These are phyloP conservation scores for Metalampra italica DNA, from an alignment of 2,888 invertebrate species.

Conservation along the genomic window DNA sequence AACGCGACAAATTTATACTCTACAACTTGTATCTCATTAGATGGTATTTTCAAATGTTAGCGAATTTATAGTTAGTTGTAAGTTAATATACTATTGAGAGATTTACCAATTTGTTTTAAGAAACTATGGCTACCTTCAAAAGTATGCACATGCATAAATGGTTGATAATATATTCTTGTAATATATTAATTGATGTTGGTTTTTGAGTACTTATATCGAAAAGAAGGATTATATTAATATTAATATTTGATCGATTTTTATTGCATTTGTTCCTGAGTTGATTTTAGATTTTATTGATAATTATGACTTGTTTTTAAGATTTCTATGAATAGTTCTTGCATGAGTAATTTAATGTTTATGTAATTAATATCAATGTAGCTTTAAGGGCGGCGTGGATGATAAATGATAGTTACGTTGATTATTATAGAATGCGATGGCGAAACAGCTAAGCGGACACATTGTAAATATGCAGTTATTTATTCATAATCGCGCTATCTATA, in stretches of 20 bases:
- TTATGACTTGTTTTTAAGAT: constrained; percentile 58
- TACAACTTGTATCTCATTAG: constrained; percentile 78
- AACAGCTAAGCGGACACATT: constrained; percentile 20
- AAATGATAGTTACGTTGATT: constrained; percentile 11
- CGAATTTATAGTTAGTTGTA: constrained; percentile 70
- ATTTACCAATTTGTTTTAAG: constrained; percentile 75
- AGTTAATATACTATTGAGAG: constrained; percentile 68
- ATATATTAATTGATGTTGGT: constrained; percentile 67
- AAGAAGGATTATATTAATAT: constrained; percentile 38
- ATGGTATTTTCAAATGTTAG: constrained; percentile 73
- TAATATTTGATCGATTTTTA: constrained; percentile 73
- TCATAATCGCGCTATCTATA: constrained; percentile 1
- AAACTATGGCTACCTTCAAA: constrained; percentile 70
- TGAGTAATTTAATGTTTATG: constrained; percentile 61
- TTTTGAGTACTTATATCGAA: constrained; percentile 62
- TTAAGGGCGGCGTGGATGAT: constrained; percentile 55
- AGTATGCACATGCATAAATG: constrained; percentile 61
- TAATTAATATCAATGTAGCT: constrained; percentile 46
- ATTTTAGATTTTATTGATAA: constrained; percentile 69
- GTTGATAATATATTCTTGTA: constrained; percentile 74
- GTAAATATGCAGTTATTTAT: constrained; percentile 35
- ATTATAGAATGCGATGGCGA: constrained; percentile 2
- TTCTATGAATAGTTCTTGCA: constrained; percentile 54
- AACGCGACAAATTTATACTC: constrained; percentile 68
- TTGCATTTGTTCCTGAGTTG: constrained; percentile 79